Conservation (phyloP, 2,888 invertebrate species). For the Erebia aethiops region DNA sequence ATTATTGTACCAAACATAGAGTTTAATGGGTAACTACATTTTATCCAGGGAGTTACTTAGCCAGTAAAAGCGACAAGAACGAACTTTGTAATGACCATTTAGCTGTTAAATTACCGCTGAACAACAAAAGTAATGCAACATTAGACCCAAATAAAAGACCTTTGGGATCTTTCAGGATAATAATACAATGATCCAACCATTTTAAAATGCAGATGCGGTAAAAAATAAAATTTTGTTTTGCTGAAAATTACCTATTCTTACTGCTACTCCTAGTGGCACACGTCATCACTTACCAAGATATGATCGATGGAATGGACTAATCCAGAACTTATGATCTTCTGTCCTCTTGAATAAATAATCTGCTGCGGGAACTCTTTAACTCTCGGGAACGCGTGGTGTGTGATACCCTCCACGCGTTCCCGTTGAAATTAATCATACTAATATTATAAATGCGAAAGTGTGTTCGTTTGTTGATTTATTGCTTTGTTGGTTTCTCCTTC, state of each 20-base stretch:
- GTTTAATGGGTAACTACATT: background rate
- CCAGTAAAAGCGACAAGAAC: conserved; percentile 9
- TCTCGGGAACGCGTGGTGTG: too few relatives aligned
- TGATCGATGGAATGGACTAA: too few relatives aligned
- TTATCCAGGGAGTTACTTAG: background rate
- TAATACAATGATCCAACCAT: background rate
- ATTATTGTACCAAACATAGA: background rate
- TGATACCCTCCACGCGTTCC: too few relatives aligned
- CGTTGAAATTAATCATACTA: too few relatives aligned
- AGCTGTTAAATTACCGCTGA: conserved; percentile 15
- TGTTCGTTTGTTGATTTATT: too few relatives aligned
- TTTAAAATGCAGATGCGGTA: conserved; percentile 9
- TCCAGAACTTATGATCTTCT: too few relatives aligned
- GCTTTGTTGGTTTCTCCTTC: too few relatives aligned
- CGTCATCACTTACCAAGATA: too few relatives aligned
- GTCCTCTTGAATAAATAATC: too few relatives aligned
- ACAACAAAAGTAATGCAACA: conserved; percentile 17
- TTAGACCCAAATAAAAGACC: conserved; percentile 24
- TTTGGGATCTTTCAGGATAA: conserved; percentile 18
- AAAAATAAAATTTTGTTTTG: background rate
- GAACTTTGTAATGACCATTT: conserved; percentile 19
- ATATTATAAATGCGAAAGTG: too few relatives aligned
- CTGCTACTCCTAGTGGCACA: too few relatives aligned
- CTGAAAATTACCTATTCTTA: background rate
- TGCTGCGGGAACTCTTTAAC: too few relatives aligned